These are phyloP conservation scores for Nemopilema nomurai DNA, from an alignment of 30 jellyfish, hydroid and myxozoan species.

Conservation along the genomic window DNA sequence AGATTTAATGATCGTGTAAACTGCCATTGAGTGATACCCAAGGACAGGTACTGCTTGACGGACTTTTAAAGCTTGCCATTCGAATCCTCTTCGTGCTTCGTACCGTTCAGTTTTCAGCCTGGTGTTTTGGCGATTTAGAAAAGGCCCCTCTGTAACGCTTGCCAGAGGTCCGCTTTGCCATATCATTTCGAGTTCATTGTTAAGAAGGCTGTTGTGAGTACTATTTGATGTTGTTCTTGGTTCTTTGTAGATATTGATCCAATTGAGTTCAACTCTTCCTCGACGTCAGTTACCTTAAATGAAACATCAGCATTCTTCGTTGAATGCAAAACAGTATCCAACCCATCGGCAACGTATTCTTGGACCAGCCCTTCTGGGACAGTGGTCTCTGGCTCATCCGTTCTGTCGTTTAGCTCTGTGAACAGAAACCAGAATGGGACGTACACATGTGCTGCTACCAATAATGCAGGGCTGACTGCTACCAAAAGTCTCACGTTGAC, in stretches of 20 bases:
- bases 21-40: too few species aligned
- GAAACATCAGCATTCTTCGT: conserved; percentile 13
- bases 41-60: too few species aligned
- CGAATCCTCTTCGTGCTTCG: too few species aligned
- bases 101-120: too few species aligned
- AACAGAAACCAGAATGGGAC: background rate
- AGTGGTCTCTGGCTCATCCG: background rate
- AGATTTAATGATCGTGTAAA: too few species aligned
- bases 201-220: background rate
- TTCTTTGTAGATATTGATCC: conserved; percentile 13
- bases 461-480: conserved; percentile 14
- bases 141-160: too few species aligned
- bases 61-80: too few species aligned
- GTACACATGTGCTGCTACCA: conserved; percentile 21
- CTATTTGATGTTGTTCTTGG: background rate
- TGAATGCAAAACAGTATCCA: conserved; percentile 6
- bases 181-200: background rate
- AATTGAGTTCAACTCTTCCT: background rate
- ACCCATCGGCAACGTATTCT: conserved; percentile 14
- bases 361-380: conserved; percentile 18
- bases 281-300: background rate
- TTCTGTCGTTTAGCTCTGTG: background rate
- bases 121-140: too few species aligned
- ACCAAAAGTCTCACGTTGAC: background rate
- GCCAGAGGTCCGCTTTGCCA: too few species aligned